These are phyloP conservation scores for Columba janthina DNA, from an alignment of 2,113 vertebrate species.

Conservation along the genomic window DNA sequence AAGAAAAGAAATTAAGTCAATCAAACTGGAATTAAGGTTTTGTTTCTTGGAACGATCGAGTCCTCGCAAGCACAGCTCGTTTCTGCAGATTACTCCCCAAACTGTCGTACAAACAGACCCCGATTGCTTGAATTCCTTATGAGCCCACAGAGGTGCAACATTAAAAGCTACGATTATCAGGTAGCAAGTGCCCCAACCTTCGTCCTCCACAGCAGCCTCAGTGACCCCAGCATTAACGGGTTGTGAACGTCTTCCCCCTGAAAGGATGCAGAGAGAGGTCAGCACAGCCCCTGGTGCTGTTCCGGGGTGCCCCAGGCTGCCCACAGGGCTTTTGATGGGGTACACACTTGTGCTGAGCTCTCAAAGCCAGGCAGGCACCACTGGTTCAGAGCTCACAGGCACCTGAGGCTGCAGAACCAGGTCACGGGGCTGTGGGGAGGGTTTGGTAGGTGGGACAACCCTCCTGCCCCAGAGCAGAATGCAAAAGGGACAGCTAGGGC, in stretches of 20 bases:
- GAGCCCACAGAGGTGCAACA: constrained; percentile 76
- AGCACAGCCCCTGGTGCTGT: rapidly evolving
- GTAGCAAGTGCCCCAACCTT: constrained; percentile 75
- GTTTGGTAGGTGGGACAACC: not conserved
- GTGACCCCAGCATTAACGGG: constrained; percentile 78
- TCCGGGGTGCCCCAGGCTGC: too few species aligned
- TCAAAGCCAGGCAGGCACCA: rapidly evolving
- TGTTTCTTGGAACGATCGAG: constrained; percentile 77
- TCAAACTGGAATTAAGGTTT: constrained; percentile 78
- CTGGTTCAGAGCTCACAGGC: not conserved
- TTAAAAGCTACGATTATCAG: constrained; percentile 75
- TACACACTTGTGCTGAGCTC: rapidly evolving
- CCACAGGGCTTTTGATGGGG: not conserved
- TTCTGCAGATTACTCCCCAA: constrained; percentile 82
- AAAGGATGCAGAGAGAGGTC: constrained; percentile 27
- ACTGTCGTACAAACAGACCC: constrained; percentile 80
- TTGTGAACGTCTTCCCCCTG: constrained; percentile 95
- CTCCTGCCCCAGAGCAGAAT: not conserved
- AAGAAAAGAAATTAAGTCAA: constrained; percentile 77
- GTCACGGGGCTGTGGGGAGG: rapidly evolving
- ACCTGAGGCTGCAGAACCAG: not conserved
- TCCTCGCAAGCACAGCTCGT: constrained; percentile 84
- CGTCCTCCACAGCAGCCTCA: constrained; percentile 25
- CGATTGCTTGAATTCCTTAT: constrained; percentile 75
- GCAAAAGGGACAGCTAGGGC: not conserved